These are phyloP conservation scores for Oxyruncus cristatus DNA, from an alignment of 2,113 vertebrate genomes.

Conservation along the genomic window DNA sequence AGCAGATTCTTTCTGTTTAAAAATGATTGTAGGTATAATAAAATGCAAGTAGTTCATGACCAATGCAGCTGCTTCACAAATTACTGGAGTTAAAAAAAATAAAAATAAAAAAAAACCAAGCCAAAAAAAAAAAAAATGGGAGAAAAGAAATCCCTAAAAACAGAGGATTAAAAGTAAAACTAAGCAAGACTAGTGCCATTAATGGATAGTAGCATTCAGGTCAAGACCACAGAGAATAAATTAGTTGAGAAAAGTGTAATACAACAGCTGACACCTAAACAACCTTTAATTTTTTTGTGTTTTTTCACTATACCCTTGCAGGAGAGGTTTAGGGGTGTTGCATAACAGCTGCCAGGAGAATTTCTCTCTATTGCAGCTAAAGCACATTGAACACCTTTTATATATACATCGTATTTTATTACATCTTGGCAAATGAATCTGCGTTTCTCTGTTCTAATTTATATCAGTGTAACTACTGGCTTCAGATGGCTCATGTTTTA, in stretches of 20 bases:
- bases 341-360: constrained; percentile 19
- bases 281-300: background rate
- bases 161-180: background rate
- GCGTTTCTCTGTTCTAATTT: background rate
- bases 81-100: background rate
- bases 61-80: constrained; percentile 48
- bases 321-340: background rate
- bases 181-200: background rate
- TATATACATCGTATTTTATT: background rate
- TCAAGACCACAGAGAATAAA: constrained; percentile 58
- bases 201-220: constrained; percentile 28
- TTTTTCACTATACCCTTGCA: background rate
- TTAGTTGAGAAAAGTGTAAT: constrained; percentile 33
- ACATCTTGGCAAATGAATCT: background rate
- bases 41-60: constrained; percentile 65
- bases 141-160: background rate
- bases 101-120: background rate
- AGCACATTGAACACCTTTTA: background rate
- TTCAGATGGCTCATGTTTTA: rapidly evolving
- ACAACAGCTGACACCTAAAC: constrained; percentile 1
- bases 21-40: constrained; percentile 63
- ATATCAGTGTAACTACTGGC: background rate
- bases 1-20: constrained; percentile 60
- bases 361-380: constrained; percentile 9
- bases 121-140: background rate